Evolutionary conservation across 2,113 vertebrate genomes (phyloP).

Genomic region (Dasyornis broadbenti): DNA sequence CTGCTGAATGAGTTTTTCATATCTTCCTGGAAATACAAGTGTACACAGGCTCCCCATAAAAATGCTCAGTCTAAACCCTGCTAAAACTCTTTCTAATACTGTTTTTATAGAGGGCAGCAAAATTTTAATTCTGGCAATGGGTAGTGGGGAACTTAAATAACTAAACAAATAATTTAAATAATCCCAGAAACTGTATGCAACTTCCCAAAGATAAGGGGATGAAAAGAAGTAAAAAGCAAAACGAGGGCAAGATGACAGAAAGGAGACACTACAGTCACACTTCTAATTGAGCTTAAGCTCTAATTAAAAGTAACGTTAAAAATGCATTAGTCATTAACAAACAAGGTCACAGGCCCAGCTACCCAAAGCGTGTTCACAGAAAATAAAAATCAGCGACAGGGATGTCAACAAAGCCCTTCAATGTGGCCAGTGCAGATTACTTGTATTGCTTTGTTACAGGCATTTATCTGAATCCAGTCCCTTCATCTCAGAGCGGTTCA

Average conservation of each 20-base stretch:
- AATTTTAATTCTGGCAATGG: background rate
- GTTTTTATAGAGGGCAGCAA: background rate
- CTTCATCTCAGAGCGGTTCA: background rate
- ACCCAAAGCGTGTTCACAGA: background rate
- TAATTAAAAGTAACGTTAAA: constrained; percentile 56
- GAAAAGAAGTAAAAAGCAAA: background rate
- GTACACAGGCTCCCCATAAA: background rate
- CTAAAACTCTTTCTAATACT: background rate
- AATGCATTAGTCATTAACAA: constrained; percentile 14
- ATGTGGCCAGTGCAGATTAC: background rate
- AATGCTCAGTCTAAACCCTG: background rate
- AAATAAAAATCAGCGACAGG: background rate
- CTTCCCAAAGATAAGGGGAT: background rate
- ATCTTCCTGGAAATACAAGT: background rate
- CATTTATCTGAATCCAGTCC: background rate
- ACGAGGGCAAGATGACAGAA: constrained; percentile 6
- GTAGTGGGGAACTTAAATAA: background rate
- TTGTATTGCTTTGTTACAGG: background rate
- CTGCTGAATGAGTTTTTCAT: background rate
- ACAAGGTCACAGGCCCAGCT: background rate
- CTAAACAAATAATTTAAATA: background rate
- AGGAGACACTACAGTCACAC: background rate
- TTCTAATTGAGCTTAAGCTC: background rate
- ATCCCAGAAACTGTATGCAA: background rate
- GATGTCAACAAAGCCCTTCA: background rate